Evolutionary conservation across 2,797 vertebrate species (phyloP).

Genomic region (Fistularia commersonii): DNA sequence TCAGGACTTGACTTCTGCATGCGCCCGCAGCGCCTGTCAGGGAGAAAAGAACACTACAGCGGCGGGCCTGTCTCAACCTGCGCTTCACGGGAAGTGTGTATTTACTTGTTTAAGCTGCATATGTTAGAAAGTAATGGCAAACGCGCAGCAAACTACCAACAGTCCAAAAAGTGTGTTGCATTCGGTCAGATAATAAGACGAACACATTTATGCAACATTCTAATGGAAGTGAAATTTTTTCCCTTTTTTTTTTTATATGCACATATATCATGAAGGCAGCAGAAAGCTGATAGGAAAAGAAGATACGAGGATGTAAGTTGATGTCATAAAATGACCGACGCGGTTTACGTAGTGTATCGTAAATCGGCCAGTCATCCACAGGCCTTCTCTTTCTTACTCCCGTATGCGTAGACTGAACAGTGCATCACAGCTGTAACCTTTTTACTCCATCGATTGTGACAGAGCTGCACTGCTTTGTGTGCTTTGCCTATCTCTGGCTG

Average conservation of each 20-base stretch:
- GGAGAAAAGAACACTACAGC: constrained; percentile 81
- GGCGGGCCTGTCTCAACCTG: constrained; percentile 87
- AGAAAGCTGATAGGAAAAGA: too few species aligned
- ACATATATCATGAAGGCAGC: too few species aligned
- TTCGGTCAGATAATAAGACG: neutral
- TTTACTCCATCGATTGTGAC: constrained; percentile 50
- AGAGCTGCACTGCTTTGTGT: constrained; percentile 53
- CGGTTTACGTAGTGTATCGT: too few species aligned
- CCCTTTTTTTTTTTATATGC: too few species aligned
- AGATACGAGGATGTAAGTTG: too few species aligned
- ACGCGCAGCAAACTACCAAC: constrained; percentile 25
- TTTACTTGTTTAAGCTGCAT: constrained; percentile 33
- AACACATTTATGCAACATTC: neutral
- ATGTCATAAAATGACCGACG: too few species aligned
- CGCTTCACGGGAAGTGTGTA: constrained; percentile 53
- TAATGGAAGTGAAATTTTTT: too few species aligned
- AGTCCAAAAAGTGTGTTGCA: constrained; percentile 27
- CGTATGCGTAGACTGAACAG: constrained; percentile 1
- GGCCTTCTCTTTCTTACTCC: too few species aligned
- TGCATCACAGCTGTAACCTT: constrained; percentile 37
- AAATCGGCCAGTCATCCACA: too few species aligned
- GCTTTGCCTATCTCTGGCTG: constrained; percentile 51
- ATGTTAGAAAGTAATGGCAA: constrained; percentile 48
- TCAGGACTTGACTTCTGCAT: constrained; percentile 90
- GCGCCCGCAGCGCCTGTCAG: constrained; percentile 90